Conservation (phyloP, 2,113 vertebrate species). For the Notarius quadriscutis region DNA sequence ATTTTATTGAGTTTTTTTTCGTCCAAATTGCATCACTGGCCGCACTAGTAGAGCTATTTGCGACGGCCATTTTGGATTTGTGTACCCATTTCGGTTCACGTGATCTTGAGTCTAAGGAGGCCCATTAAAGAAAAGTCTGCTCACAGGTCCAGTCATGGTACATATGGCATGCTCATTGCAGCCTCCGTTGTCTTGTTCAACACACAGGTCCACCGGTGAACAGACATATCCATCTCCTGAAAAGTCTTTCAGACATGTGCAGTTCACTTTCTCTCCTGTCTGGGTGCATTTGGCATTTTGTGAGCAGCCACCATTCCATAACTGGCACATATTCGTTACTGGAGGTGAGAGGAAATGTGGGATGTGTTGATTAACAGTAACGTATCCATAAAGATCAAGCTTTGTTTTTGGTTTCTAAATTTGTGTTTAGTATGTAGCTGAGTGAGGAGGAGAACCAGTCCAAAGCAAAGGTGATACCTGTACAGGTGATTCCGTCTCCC, state of each 20-base stretch:
- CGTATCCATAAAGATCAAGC: too few relatives aligned
- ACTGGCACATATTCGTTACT: slow-evolving; percentile 82
- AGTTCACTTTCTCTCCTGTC: slow-evolving; percentile 74
- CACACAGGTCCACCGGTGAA: slow-evolving; percentile 79
- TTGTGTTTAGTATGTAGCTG: neutral
- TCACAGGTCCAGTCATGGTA: slow-evolving; percentile 84
- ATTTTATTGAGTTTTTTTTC: too few relatives aligned
- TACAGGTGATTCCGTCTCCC: slow-evolving; percentile 87
- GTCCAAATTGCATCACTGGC: too few relatives aligned
- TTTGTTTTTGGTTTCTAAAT: neutral
- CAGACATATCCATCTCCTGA: slow-evolving; percentile 84
- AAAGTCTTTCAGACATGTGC: slow-evolving; percentile 81
- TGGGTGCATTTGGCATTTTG: slow-evolving; percentile 79
- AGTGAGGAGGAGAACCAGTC: neutral
- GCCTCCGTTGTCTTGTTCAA: slow-evolving; percentile 77
- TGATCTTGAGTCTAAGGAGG: too few relatives aligned
- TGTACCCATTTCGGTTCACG: too few relatives aligned
- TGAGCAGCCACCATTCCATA: slow-evolving; percentile 88
- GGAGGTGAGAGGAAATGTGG: neutral
- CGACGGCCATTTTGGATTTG: too few relatives aligned
- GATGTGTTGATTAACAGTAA: neutral
- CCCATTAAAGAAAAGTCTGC: slow-evolving; percentile 45
- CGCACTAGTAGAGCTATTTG: too few relatives aligned
- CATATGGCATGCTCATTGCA: slow-evolving; percentile 90
- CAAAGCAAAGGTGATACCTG: slow-evolving; percentile 69